Evolutionary conservation across 1,140 invertebrate species (phyloP).

Genomic region (Diuraphis noxia): DNA sequence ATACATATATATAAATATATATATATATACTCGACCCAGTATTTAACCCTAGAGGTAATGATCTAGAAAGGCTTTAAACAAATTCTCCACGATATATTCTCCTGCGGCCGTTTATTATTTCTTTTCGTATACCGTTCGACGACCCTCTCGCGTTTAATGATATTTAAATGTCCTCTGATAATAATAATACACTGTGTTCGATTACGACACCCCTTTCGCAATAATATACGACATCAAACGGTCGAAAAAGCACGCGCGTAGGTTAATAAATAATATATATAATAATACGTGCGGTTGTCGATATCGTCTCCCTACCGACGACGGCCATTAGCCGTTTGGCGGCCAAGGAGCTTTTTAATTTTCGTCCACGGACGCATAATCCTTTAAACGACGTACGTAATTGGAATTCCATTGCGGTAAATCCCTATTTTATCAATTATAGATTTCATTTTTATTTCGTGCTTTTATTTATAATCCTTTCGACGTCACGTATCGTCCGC

Average conservation of each 20-base stretch:
- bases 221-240: slow-evolving; percentile 36
- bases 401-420: slow-evolving; percentile 50
- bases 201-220: slow-evolving; percentile 39
- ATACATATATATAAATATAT: not conserved
- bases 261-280: slow-evolving; percentile 33
- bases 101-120: slow-evolving; percentile 45
- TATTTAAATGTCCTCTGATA: slow-evolving; percentile 35
- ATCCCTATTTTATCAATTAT: slow-evolving; percentile 44
- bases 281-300: not conserved
- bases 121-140: not conserved
- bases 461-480: not conserved
- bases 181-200: slow-evolving; percentile 28
- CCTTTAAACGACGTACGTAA: slow-evolving; percentile 29
- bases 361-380: slow-evolving; percentile 34
- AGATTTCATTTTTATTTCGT: slow-evolving; percentile 42
- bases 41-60: slow-evolving; percentile 47
- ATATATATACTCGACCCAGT: not conserved
- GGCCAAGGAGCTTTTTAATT: slow-evolving; percentile 42
- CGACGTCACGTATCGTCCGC: not conserved
- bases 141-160: slow-evolving; percentile 20
- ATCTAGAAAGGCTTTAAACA: slow-evolving; percentile 52
- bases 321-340: not conserved
- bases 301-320: not conserved
- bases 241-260: slow-evolving; percentile 29
- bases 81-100: slow-evolving; percentile 34